Conservation (phyloP, 1,140 invertebrate species). For the Monomorium pharaonis region DNA sequence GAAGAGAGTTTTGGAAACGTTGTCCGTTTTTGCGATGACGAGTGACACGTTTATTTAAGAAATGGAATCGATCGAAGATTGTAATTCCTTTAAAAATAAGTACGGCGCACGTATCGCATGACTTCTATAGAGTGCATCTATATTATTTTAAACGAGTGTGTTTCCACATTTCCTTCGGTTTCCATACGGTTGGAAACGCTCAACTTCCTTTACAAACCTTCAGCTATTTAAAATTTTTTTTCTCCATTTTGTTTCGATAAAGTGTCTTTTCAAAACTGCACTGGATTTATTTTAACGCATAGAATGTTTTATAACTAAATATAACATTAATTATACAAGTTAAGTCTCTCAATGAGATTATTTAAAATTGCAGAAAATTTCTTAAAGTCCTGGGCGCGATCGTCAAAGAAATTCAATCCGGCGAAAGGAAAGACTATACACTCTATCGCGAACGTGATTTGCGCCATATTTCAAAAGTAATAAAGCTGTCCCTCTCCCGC, state of each 20-base stretch:
- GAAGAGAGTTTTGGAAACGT: not conserved
- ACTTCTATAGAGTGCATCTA: conserved; percentile 2
- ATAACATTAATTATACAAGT: not conserved
- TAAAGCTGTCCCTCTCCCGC: conserved; percentile 20
- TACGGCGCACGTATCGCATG: not conserved
- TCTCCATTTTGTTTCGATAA: not conserved
- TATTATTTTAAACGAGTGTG: conserved; percentile 7
- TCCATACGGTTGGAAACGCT: not conserved
- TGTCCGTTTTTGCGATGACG: not conserved
- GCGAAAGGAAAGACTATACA: not conserved
- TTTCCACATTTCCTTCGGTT: not conserved
- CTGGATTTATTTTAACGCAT: not conserved
- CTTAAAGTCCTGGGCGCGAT: not conserved
- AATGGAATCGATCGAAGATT: not conserved
- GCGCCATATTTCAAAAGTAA: conserved; percentile 41
- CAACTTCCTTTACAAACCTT: not conserved
- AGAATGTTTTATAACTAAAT: not conserved
- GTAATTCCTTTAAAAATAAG: not conserved
- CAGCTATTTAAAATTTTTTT: not conserved
- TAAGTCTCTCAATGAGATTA: not conserved
- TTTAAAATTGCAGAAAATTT: not conserved
- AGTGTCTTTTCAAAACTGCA: not conserved
- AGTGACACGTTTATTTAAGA: conserved; percentile 4
- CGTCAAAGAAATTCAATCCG: not conserved
- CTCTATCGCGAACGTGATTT: conserved; percentile 44